Evolutionary conservation across 2,888 invertebrate genomes (phyloP), one percentile per base, ranked within the genome.

Genomic region (Torymus texanus): DNA sequence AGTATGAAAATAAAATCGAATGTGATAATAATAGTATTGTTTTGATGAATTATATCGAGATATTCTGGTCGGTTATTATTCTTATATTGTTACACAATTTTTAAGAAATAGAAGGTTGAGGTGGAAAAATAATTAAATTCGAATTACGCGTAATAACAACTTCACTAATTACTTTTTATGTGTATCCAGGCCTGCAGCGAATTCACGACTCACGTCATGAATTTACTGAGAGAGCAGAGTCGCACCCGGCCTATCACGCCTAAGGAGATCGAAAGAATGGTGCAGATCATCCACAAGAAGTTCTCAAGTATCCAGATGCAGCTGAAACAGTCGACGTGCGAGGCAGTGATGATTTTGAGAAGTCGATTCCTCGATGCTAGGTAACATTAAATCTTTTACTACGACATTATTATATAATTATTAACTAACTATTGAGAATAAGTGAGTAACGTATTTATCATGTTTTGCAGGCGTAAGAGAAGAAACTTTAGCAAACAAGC

Each of bases 141-240:
- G 4, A 29, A 41, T 41, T 8, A 41, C 41, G n/a, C n/a, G n/a
- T n/a, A 41, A 41, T 41, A 8, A 14, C 24, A 0, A 16, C 2
- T 8, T 53, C 51, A n/a, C 53, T 53, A 16, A 53, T n/a, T 16
- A 18, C 21, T 13, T 50, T 70, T 76, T 51, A 14, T 56, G 18
- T 80, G 62, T 41, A 41, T 75, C 62, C 90, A 95, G 93, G 99
- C 99, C n/a, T 99, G 99, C 92, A 98, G 97, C 91, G 99, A 99
- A 92, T 99, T 99, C 92, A 99, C 99, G 80, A 99, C 98, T n/a
- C 99, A 99, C 92, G 99, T 99, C 84, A 97, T 98, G 96, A 99
- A 99, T 91, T 92, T 99, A 86, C 93, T 99, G 83, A 92, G 98
- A 78, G 98, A 99, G 91, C 98, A 99, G 92, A 97, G 97, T 88